These are phyloP conservation scores for Lasioglossum malachurum DNA, from an alignment of 2,888 invertebrate genomes.

Conservation along the genomic window DNA sequence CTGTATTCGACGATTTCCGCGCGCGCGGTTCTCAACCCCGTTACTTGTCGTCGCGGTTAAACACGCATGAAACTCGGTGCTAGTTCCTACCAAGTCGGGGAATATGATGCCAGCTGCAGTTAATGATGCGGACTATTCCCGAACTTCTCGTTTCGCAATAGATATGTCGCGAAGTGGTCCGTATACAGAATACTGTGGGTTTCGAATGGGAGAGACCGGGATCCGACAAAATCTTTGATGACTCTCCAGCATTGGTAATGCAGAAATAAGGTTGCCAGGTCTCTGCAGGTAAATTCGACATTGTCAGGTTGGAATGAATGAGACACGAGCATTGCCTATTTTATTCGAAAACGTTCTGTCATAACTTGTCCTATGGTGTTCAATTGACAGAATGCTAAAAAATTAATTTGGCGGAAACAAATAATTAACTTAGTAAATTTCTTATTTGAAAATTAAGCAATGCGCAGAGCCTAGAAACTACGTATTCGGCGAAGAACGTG, in stretches of 20 bases:
- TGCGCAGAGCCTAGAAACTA: too few relatives aligned
- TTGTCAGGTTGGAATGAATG: neutral
- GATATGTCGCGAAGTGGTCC: neutral
- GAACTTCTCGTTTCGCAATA: neutral
- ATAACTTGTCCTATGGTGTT: too few relatives aligned
- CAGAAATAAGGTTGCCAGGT: neutral
- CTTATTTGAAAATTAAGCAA: too few relatives aligned
- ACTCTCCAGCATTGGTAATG: neutral
- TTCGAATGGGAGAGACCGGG: neutral
- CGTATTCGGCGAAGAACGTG: neutral
- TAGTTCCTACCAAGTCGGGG: conserved; percentile 18
- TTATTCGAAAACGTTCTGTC: too few relatives aligned
- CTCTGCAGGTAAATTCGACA: too few relatives aligned
- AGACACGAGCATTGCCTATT: too few relatives aligned
- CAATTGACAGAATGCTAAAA: too few relatives aligned
- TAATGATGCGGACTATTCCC: conserved; percentile 18
- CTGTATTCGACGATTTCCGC: conserved; percentile 8
- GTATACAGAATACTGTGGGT: neutral
- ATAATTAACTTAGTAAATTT: too few relatives aligned
- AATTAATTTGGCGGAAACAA: too few relatives aligned
- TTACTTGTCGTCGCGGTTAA: conserved; percentile 22
- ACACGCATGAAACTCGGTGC: conserved; percentile 11
- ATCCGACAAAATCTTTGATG: neutral
- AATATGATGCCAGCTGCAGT: conserved; percentile 10
- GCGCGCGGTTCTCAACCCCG: neutral